phyloP scores from a whole-genome alignment of 2,113 vertebrate genomes.

The Tyto alba region DNA sequence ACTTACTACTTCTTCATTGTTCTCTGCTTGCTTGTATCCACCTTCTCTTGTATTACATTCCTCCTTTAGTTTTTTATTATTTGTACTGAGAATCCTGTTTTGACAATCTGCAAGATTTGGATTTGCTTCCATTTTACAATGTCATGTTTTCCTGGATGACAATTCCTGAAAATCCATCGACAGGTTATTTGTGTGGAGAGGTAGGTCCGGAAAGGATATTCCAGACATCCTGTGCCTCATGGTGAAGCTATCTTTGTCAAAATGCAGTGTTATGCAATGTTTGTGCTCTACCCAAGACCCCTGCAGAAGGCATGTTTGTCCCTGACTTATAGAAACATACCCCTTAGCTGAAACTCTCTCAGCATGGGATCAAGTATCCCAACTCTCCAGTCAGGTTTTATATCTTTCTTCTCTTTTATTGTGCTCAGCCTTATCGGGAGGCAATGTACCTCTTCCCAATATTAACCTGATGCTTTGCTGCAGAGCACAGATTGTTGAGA shows the following conservation, averaged over 20 bases:
- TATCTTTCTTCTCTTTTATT: background rate
- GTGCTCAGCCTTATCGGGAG: background rate
- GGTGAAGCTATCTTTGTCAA: background rate
- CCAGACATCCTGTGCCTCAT: accelerated
- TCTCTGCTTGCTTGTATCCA: background rate
- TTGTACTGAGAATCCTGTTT: background rate
- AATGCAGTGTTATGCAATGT: background rate
- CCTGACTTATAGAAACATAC: background rate
- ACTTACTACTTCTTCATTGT: background rate
- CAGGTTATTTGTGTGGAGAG: background rate
- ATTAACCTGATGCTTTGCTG: background rate
- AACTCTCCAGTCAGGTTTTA: background rate
- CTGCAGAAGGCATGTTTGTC: background rate
- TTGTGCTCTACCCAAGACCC: background rate
- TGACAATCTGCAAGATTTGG: background rate
- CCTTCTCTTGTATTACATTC: background rate
- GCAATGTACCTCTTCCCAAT: background rate
- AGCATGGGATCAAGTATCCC: background rate
- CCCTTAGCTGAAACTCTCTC: background rate
- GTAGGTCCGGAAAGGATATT: background rate
- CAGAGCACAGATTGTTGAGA: background rate
- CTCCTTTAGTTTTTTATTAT: background rate
- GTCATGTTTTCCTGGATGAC: background rate
- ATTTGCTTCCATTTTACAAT: background rate
- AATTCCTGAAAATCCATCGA: background rate